Evolutionary conservation across 1,140 invertebrate species (phyloP).

Genomic region (Pseudomyrmex pallidus): DNA sequence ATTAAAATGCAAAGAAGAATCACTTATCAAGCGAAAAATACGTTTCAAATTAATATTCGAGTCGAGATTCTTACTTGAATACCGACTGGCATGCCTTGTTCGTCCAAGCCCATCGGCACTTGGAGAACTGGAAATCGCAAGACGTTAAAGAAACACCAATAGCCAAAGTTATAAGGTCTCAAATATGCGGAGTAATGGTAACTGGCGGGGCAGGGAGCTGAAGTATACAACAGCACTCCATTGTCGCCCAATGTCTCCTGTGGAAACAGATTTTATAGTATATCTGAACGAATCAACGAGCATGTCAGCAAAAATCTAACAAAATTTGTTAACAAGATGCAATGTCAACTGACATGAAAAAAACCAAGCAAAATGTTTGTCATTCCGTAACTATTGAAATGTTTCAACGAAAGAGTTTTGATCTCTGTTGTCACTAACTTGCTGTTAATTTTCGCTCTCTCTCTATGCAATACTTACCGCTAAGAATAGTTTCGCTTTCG

Average conservation of each 20-base stretch:
- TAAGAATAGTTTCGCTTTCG: constrained; percentile 87
- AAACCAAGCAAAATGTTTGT: too few species aligned
- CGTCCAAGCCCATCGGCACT: constrained; percentile 84
- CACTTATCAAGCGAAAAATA: constrained; percentile 9
- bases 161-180: constrained; percentile 94
- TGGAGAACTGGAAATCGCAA: constrained; percentile 94
- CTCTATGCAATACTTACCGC: constrained; percentile 82
- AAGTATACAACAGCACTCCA: constrained; percentile 94
- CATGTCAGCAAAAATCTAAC: neutral
- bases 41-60: neutral
- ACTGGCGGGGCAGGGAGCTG: constrained; percentile 92
- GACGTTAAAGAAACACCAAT: constrained; percentile 95
- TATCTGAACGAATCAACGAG: neutral
- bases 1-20: constrained; percentile 20
- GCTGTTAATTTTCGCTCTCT: too few species aligned
- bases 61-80: constrained; percentile 77
- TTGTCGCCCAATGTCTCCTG: constrained; percentile 90
- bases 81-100: constrained; percentile 81
- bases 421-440: too few species aligned
- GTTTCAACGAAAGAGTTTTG: too few species aligned
- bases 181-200: constrained; percentile 94
- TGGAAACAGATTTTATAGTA: constrained; percentile 55
- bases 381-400: too few species aligned
- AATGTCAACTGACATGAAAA: too few species aligned
- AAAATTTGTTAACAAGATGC: too few species aligned